phyloP scores from a whole-genome alignment of 2,888 invertebrate species.

The Salpingus planirostris region DNA sequence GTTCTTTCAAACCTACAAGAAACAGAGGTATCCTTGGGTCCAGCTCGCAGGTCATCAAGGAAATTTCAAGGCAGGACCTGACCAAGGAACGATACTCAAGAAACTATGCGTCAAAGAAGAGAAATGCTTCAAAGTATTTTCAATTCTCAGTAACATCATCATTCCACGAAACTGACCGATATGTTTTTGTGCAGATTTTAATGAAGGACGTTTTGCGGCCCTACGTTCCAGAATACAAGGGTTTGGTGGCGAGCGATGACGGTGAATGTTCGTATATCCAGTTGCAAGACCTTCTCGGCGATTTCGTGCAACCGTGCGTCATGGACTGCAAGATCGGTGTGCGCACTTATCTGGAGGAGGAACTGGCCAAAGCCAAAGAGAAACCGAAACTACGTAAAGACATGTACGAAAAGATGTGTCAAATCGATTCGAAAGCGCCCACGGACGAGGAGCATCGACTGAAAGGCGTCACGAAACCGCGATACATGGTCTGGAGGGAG shows the following conservation, averaged over 20 bases:
- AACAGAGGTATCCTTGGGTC: conserved; percentile 92
- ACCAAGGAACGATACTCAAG: conserved; percentile 90
- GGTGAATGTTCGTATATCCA: conserved; percentile 81
- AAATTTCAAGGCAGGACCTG: conserved; percentile 87
- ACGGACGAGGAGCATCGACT: conserved; percentile 81
- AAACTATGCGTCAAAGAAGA: conserved; percentile 87
- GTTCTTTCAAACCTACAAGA: conserved; percentile 94
- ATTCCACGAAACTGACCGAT: background rate
- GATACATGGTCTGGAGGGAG: conserved; percentile 94
- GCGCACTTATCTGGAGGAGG: conserved; percentile 89
- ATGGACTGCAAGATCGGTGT: conserved; percentile 98
- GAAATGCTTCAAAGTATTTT: conserved; percentile 62
- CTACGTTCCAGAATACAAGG: conserved; percentile 89
- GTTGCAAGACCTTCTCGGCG: conserved; percentile 84
- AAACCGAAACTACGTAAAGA: conserved; percentile 89
- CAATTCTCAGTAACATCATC: background rate
- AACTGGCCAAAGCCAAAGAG: conserved; percentile 88
- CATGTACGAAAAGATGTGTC: conserved; percentile 97
- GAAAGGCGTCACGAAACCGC: conserved; percentile 88
- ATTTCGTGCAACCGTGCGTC: conserved; percentile 86
- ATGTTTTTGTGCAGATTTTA: conserved; percentile 51
- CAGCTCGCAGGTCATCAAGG: conserved; percentile 94
- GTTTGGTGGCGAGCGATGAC: conserved; percentile 71
- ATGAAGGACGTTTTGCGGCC: conserved; percentile 85
- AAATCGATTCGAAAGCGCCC: conserved; percentile 82